phyloP scores from a whole-genome alignment of 2,113 vertebrate genomes.

The Myanophis thanlyinensis region DNA sequence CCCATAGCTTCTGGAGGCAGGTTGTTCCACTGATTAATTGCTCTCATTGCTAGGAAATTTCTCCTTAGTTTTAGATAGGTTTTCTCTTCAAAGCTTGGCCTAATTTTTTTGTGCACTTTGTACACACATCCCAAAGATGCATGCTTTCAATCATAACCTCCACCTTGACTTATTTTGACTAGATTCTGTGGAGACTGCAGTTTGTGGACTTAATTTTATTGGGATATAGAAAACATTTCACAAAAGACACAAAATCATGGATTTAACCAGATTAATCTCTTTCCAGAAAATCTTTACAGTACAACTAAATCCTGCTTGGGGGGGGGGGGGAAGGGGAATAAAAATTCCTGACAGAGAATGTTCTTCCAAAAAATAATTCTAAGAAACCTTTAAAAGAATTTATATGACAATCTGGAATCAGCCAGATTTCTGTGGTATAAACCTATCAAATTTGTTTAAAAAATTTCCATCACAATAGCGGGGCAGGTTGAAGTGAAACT shows the following conservation, averaged over 20 bases:
- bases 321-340: accelerated
- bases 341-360: neutral
- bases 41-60: neutral
- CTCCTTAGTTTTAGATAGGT: neutral
- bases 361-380: neutral
- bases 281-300: neutral
- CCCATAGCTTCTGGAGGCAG: neutral
- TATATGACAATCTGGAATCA: neutral
- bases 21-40: neutral
- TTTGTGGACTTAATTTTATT: neutral
- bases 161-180: neutral
- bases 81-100: neutral
- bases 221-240: neutral
- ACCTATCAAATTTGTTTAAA: neutral
- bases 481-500: neutral
- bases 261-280: neutral
- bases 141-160: neutral
- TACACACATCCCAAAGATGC: neutral
- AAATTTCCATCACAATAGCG: neutral
- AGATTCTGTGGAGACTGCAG: neutral
- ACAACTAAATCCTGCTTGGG: neutral
- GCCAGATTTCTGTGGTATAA: neutral
- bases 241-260: neutral
- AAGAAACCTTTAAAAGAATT: neutral
- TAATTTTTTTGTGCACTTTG: neutral